Evolutionary conservation across 2,888 invertebrate species (phyloP).

Genomic region (Rhogogaster chlorosoma): DNA sequence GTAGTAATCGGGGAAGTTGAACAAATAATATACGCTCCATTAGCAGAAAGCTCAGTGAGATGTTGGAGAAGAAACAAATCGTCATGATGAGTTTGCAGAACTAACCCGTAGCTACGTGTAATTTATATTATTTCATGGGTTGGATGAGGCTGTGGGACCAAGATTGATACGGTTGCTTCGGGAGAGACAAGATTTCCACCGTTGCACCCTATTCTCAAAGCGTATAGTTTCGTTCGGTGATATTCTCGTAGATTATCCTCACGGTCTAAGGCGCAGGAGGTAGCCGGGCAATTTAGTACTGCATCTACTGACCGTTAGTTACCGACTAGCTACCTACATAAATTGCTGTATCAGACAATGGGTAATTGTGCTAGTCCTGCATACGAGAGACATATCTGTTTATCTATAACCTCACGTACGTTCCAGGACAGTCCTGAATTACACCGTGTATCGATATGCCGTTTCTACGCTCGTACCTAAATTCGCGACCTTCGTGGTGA

Average conservation of each 20-base stretch:
- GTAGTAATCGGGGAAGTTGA: conserved; percentile 18
- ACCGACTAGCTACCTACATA: conserved; percentile 72
- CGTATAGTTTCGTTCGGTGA: conserved; percentile 24
- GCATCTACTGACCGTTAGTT: conserved; percentile 70
- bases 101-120: background rate
- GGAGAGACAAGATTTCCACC: conserved; percentile 8
- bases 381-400: conserved; percentile 43
- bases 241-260: conserved; percentile 69
- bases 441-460: conserved; percentile 22
- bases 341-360: conserved; percentile 77
- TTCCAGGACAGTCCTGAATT: background rate
- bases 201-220: background rate
- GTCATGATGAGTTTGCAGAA: conserved; percentile 40
- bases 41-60: conserved; percentile 4
- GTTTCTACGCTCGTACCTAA: background rate
- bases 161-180: conserved; percentile 16
- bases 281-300: conserved; percentile 59
- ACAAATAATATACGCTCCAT: conserved; percentile 30
- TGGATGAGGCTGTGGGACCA: background rate
- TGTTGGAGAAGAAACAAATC: conserved; percentile 23
- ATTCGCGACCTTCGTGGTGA: background rate
- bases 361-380: conserved; percentile 75
- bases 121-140: conserved; percentile 10
- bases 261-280: conserved; percentile 68
- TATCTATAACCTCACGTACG: conserved; percentile 28